These are phyloP conservation scores for Propsilocerus akamusi DNA, from an alignment of 1,140 invertebrate genomes.

Conservation along the genomic window DNA sequence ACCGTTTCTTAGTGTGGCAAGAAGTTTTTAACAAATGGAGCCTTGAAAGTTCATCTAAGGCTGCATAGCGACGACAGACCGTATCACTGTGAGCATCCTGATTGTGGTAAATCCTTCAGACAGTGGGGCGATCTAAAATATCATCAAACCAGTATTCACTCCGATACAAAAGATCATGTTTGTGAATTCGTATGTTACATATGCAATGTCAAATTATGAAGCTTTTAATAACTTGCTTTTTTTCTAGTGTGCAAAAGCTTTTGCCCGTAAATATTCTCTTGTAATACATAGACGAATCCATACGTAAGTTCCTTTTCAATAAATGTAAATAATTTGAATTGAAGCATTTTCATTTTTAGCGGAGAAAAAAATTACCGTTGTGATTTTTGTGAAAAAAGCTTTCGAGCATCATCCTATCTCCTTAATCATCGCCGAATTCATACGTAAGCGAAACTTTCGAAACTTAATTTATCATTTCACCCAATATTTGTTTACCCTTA, in stretches of 20 bases:
- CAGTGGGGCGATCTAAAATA: slow-evolving; percentile 83
- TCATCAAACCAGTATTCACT: slow-evolving; percentile 73
- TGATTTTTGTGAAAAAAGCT: slow-evolving; percentile 53
- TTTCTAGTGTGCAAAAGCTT: slow-evolving; percentile 82
- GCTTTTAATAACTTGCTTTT: background rate
- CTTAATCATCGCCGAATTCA: slow-evolving; percentile 43
- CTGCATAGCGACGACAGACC: slow-evolving; percentile 62
- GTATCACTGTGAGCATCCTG: slow-evolving; percentile 44
- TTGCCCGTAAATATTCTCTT: slow-evolving; percentile 83
- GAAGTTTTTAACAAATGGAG: slow-evolving; percentile 58
- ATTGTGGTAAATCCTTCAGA: slow-evolving; percentile 56
- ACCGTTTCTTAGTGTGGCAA: slow-evolving; percentile 49
- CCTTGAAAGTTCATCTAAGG: slow-evolving; percentile 55
- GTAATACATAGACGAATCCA: slow-evolving; percentile 80
- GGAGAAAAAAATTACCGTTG: no score
- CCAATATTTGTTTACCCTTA: slow-evolving; percentile 11
- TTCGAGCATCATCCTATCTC: slow-evolving; percentile 67
- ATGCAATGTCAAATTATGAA: background rate
- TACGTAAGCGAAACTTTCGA: no score
- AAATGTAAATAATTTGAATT: slow-evolving; percentile 35
- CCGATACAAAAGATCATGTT: slow-evolving; percentile 13
- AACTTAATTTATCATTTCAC: slow-evolving; percentile 8
- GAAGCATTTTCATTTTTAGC: no score
- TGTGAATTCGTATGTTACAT: background rate
- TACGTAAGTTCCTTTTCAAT: slow-evolving; percentile 25